Evolutionary conservation across 92 coral and sea anemone genomes (phyloP), one percentile per base, ranked within the genome.

Genomic region (Palythoa grandis): DNA sequence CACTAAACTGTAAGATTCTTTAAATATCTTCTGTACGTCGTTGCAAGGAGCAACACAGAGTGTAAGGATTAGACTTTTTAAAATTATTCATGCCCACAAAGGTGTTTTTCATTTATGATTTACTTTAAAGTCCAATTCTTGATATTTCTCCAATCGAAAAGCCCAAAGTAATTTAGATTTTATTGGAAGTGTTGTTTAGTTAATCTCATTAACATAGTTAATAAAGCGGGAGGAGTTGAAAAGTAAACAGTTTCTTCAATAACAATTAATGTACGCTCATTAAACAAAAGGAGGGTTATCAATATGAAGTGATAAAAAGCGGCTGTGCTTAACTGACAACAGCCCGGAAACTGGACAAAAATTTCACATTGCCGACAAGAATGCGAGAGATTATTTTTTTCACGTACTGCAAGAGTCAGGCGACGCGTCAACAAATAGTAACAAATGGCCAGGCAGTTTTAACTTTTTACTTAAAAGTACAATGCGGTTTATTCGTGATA

Each of bases 151-250:
- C 85, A 80, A 65, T 80, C 85, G 65, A 80, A 80, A 17, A 35
- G 37, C 56, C 11, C 74, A 80, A 80, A 12, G 61, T 66, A 65
- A 80, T 80, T 80, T 65, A 66, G 85, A 80, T 43, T 65, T 80
- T 66, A 80, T 80, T 66, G 22, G 35, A 70, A 48, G 54, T 14
- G 84, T n/a, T 79, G 5, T 61, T 61, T 79, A 80, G 40, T 40
- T 60, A 22, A 67, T 48, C 14, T 80, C 74, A 80, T 80, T 80
- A 80, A 47, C 85, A 80, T 80, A 80, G 74, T 65, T 80, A 80
- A 80, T 80, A 80, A 80, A 67, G 74, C 52, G 23, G 58, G 65
- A 22, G 85, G 73, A 66, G 47, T 63, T 40, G 14, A 20, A 47
- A 80, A 65, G 85, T 67, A 80, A 65, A 80, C 74, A 22, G 37